Evolutionary conservation across 2,888 invertebrate genomes (phyloP).

Genomic region (Ischnus inquisitorius): DNA sequence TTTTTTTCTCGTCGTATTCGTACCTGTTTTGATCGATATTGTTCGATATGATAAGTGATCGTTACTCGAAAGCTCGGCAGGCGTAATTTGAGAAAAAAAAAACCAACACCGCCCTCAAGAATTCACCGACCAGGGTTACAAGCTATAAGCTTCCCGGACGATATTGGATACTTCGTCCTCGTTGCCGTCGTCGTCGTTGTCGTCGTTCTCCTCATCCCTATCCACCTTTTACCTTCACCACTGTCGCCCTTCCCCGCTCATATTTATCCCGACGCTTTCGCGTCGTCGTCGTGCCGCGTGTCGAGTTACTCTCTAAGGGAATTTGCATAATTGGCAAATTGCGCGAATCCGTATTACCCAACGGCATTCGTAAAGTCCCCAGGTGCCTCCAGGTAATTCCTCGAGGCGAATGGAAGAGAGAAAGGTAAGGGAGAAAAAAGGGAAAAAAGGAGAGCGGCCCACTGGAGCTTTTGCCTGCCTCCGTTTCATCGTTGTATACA

Average conservation of each 20-base stretch:
- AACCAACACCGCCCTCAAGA: constrained; percentile 40
- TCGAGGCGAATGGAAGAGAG: constrained; percentile 44
- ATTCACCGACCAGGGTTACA: constrained; percentile 34
- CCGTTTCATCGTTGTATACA: constrained; percentile 5
- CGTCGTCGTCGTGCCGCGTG: constrained; percentile 41
- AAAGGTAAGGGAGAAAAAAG: constrained; percentile 44
- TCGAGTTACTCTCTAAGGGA: constrained; percentile 77
- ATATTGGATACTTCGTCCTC: constrained; percentile 77
- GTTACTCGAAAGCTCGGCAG: constrained; percentile 15
- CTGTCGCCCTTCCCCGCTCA: constrained; percentile 65
- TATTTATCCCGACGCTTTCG: constrained; percentile 53
- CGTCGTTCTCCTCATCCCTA: constrained; percentile 14
- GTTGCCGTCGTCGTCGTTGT: constrained; percentile 23
- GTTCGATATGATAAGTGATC: constrained; percentile 31
- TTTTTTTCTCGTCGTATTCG: background rate
- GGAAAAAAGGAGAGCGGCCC: background rate
- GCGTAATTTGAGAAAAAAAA: background rate
- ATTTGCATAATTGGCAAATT: constrained; percentile 81
- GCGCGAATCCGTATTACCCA: constrained; percentile 77
- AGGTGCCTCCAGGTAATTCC: constrained; percentile 70
- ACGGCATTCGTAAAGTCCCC: constrained; percentile 71
- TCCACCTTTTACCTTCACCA: background rate
- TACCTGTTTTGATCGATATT: background rate
- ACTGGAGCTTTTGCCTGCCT: background rate
- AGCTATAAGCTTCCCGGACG: constrained; percentile 69